Evolutionary conservation across 2,113 vertebrate species (phyloP), one percentile per base, ranked within the genome.

Genomic region (Heterocephalus glaber): DNA sequence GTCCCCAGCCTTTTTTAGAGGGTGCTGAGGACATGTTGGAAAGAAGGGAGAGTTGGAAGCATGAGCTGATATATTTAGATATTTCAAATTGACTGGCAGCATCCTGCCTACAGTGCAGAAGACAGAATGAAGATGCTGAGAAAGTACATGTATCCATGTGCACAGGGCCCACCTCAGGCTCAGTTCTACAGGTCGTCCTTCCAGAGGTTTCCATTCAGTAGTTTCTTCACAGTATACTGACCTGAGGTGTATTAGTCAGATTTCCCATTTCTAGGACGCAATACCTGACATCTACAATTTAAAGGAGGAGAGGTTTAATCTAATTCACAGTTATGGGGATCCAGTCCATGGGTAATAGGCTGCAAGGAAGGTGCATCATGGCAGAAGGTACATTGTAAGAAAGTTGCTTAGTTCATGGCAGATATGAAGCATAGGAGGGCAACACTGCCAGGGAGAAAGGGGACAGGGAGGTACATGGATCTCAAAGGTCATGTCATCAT

Each of bases 101-200:
- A 68, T n/a, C 22, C 16, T 26, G 38, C 38, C 38, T 12, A 26
- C 47, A 1, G 5, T 28, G 1, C 2, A 41, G 80, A 24, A n/a
- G 52, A 74, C 38, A 9, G 28, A 72, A 35, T 35, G 44, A n/a
- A 80, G 30, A 41, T 38, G 0, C 8, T 38, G 54, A 38, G 28
- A 6, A 2, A 44, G 26, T 52, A 35, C 58, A 7, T 17, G 30
- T 83, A 13, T 7, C 22, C 2, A 0, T 2, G 11, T 19, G 17
- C 20, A 7, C 12, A 6, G 5, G n/a, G 16, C 26, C 30, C 44
- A 20, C 33, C 52, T 49, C 19, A 1, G 79, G 22, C 33, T 70
- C 33, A 13, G 61, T 5, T 77, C 24, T 11, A 30, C 28, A 35
- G 70, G 20, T 66, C n/a, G n/a, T n/a, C n/a, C 49, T 76, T 47